Base-by-base conservation (phyloP, 2,888 invertebrate species). In the Andrena chrysosceles region DNA sequence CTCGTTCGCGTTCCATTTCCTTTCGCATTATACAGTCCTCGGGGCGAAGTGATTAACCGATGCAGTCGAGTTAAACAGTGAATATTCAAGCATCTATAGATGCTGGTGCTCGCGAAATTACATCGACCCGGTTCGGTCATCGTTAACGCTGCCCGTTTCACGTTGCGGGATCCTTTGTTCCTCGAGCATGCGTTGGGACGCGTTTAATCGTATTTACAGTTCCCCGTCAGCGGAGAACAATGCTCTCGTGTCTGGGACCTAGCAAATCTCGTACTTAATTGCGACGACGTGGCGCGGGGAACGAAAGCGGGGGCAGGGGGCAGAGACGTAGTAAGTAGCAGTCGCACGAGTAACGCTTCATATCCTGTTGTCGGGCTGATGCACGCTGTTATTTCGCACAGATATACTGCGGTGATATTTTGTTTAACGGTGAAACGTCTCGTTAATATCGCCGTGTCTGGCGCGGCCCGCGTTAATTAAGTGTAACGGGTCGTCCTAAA, bases 401-500 rank as follows among this genome's bases (percentile, higher is more conserved):
- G 49, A 69, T 69, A 62, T 63, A 76, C 48, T 4, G 42, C 62
- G 60, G 62, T 31, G 56, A 70, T 79, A 79, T 66, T 81, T 68
- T 60, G 54, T 81, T 59, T 56, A 81, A 72, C 81, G 62, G 63
- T 33, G 62, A 68, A 68, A 35, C 72, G 63, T 56, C 62, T 63
- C 66, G 54, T 81, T 81, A 72, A 81, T 67, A 66, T 62, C 7
- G 59, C 29, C 59, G 59, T 26, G 69, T 13, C 23, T 59, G 35
- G 35, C 48, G 23, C 62, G 23, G 81, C 20, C 48, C 62, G 62
- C 54, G 67, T 72, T 73, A 80, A 81, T 81, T 81, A 81, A 67
- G 49, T 63, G 81, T 81, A 81, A 81, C 81, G 81, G 81, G 10
- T 68, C 63, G 62, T 29, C 81, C 80, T 67, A 80, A 81, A 81